Evolutionary conservation across 2,797 vertebrate species (phyloP), one percentile per base, ranked within the genome.

Genomic region (Coccyzus lansbergi): DNA sequence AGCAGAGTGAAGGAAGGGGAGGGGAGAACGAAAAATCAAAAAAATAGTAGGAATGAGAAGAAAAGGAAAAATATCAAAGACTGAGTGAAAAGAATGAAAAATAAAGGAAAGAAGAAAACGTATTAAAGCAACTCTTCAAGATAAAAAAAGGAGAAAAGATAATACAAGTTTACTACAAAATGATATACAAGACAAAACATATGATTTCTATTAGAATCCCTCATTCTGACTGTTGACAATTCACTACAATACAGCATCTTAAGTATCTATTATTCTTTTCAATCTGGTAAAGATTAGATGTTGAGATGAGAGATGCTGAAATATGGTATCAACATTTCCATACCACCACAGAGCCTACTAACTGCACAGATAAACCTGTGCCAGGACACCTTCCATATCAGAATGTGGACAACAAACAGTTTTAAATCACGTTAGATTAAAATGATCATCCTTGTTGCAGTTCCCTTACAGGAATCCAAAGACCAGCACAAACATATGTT

Each of bases 331-430:
- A 97, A 70, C 63, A 91, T 95, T 94, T 96, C 96, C 97, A 95
- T 95, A 89, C 90, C 97, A 97, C 92, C 93, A 93, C 2, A 6
- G 89, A 97, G 70, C 29, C 96, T 70, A 92, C 97, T 97, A 97
- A 95, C 96, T 97, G 93, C 67, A 95, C 28, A 93, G 90, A 97
- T 95, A 98, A 97, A 96, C 86, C 70, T 65, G 64, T 38, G 44
- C 84, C 80, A 90, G 82, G 65, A 96, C 95, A 94, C 42, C 78
- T 92, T 96, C 92, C 92, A 97, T 97, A 97, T 93, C 96, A 93
- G 78, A 97, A 94, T 64, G 83, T 3, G 15, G 82, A 56, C 76
- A 91, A 92, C 51, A 67, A 94, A 90, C 51, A 93, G 65, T 88
- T 96, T 87, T 93, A 97, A 97, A 96, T 44, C 67, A 69, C 62